Conservation (phyloP, 53 echinoderm and acorn worm genomes). For the Apostichopus leukothele region DNA sequence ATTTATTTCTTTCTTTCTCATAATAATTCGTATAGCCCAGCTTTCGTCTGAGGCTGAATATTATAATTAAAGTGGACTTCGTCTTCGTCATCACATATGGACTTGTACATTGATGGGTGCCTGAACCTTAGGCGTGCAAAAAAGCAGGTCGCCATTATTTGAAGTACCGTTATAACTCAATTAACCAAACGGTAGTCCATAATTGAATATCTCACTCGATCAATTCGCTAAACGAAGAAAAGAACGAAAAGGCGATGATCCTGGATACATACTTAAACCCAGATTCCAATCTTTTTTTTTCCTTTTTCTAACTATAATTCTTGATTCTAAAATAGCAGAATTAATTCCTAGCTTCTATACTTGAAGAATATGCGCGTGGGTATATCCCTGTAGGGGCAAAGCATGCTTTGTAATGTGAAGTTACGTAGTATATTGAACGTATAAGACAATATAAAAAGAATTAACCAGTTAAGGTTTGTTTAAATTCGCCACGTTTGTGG, state of each 20-base stretch:
- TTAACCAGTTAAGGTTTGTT: too few relatives aligned
- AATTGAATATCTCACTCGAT: conserved; percentile 34
- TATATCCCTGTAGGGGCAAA: too few relatives aligned
- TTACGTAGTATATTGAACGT: too few relatives aligned
- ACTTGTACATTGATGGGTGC: neutral
- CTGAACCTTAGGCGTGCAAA: conserved; percentile 9
- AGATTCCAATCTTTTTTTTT: neutral
- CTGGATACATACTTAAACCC: neutral
- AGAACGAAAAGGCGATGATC: neutral
- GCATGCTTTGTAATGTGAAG: too few relatives aligned
- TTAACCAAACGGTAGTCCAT: conserved; percentile 12
- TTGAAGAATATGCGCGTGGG: too few relatives aligned
- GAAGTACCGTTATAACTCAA: conserved; percentile 36
- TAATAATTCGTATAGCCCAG: neutral
- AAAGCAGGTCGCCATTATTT: conserved; percentile 9
- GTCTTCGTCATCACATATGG: neutral
- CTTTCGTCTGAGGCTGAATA: neutral
- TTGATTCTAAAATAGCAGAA: too few relatives aligned
- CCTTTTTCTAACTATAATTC: too few relatives aligned
- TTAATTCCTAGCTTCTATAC: too few relatives aligned
- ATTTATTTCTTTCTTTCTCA: too few relatives aligned
- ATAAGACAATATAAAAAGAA: too few relatives aligned
- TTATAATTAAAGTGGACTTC: conserved; percentile 9
- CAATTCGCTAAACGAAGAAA: neutral
- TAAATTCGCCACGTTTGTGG: too few relatives aligned